Conservation (phyloP, 2,797 vertebrate species). For the Kryptopterus vitreolus region DNA sequence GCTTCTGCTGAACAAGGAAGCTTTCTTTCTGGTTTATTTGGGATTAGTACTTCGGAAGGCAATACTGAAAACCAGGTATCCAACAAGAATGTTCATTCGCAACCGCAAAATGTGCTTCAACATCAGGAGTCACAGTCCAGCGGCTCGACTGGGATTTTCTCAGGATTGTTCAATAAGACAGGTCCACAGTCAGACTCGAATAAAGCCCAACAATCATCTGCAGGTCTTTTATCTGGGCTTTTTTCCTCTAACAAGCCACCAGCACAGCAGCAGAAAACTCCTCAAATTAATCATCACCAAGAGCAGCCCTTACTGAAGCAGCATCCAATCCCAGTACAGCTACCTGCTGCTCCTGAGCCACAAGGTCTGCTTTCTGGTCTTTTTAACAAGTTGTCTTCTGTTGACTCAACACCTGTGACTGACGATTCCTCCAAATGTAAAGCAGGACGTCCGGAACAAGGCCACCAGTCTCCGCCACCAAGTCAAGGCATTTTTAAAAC, state of each 20-base stretch:
- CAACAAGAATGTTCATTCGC: slow-evolving; percentile 50
- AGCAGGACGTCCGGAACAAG: slow-evolving; percentile 50
- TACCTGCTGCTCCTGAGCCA: slow-evolving; percentile 63
- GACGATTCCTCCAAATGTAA: slow-evolving; percentile 46
- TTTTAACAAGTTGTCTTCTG: slow-evolving; percentile 76
- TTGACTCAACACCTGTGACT: slow-evolving; percentile 67
- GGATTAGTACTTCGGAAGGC: slow-evolving; percentile 63
- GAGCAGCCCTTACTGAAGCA: slow-evolving; percentile 72
- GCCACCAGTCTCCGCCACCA: slow-evolving; percentile 55
- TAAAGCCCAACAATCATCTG: slow-evolving; percentile 59
- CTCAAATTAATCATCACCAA: slow-evolving; percentile 64
- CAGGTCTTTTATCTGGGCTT: slow-evolving; percentile 71
- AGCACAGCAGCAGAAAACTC: slow-evolving; percentile 54
- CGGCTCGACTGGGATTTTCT: slow-evolving; percentile 68
- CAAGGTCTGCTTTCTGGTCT: slow-evolving; percentile 81
- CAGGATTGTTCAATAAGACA: slow-evolving; percentile 74
- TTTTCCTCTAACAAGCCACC: slow-evolving; percentile 64
- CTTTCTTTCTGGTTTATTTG: slow-evolving; percentile 76
- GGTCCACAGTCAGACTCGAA: slow-evolving; percentile 53
- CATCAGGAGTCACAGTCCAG: slow-evolving; percentile 61
- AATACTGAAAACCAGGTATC: slow-evolving; percentile 53
- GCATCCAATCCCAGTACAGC: slow-evolving; percentile 67
- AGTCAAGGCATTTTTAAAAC: slow-evolving; percentile 72
- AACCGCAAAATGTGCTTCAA: slow-evolving; percentile 64
- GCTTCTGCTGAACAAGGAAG: slow-evolving; percentile 66